These are phyloP conservation scores for Nasonia giraulti DNA, from an alignment of 1,140 invertebrate species.

Conservation along the genomic window DNA sequence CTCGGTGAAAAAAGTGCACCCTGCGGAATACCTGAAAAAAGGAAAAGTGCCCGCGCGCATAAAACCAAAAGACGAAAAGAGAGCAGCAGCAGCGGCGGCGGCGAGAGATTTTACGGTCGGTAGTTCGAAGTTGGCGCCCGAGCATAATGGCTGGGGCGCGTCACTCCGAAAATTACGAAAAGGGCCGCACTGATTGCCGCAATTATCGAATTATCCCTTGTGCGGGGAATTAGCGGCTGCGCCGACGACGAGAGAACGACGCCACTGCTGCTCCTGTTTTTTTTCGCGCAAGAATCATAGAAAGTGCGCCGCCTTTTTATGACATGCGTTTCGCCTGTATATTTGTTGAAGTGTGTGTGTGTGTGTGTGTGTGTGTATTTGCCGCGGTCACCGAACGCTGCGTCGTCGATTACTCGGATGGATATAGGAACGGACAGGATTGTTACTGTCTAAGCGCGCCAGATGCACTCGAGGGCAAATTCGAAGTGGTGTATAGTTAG, in stretches of 20 bases:
- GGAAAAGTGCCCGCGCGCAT: slow-evolving; percentile 15
- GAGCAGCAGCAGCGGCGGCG: background rate
- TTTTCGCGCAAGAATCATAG: slow-evolving; percentile 2
- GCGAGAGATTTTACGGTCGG: slow-evolving; percentile 60
- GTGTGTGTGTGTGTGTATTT: background rate
- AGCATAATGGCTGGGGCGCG: slow-evolving; percentile 52
- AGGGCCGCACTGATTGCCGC: slow-evolving; percentile 60
- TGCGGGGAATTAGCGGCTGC: slow-evolving; percentile 12
- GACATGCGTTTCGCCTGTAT: background rate
- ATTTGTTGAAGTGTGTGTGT: background rate
- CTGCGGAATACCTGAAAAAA: background rate
- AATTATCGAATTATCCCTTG: slow-evolving; percentile 68
- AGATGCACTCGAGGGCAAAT: background rate
- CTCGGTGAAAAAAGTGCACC: background rate
- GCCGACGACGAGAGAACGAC: background rate
- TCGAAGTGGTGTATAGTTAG: background rate
- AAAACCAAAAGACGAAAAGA: slow-evolving; percentile 35
- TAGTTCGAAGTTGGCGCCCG: slow-evolving; percentile 53
- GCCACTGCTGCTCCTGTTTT: background rate
- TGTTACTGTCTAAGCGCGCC: background rate
- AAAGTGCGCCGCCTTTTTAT: slow-evolving; percentile 23
- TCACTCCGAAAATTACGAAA: slow-evolving; percentile 64
- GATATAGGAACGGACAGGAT: background rate
- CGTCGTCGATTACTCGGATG: background rate
- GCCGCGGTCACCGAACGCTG: slow-evolving; percentile 10